Percentiles rank a stretch among this genome's conserved stretches.
Evolutionary conservation across 2,113 vertebrate genomes (phyloP).

Genomic region (Passer domesticus): DNA sequence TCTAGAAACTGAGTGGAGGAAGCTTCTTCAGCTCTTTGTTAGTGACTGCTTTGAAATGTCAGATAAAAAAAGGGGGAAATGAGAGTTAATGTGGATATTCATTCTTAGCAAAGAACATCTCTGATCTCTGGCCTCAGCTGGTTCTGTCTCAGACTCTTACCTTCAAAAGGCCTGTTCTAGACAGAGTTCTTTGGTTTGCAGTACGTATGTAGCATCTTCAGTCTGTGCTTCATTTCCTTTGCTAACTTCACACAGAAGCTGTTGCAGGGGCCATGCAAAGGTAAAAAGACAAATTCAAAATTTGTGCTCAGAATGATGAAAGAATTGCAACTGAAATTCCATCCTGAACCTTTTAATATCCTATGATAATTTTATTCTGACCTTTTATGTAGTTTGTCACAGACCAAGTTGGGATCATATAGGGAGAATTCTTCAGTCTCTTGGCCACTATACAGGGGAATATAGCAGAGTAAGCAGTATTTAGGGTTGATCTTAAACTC

Average conservation of each 20-base stretch:
- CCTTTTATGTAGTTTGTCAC: not conserved
- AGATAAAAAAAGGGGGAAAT: not conserved
- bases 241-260: not conserved
- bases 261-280: not conserved
- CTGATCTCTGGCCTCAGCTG: not conserved
- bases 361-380: not conserved
- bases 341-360: not conserved
- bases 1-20: not conserved
- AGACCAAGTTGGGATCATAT: not conserved
- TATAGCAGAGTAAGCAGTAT: not conserved
- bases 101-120: not conserved
- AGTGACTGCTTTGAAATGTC: not conserved
- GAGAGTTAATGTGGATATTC: not conserved
- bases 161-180: not conserved
- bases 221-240: not conserved
- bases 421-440: not conserved
- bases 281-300: not conserved
- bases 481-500: not conserved
- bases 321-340: not conserved
- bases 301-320: not conserved
- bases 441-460: not conserved
- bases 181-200: not conserved
- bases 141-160: not conserved
- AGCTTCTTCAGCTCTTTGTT: not conserved
- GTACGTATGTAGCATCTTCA: not conserved